Evolutionary conservation across 30 jellyfish, hydroid and myxozoan genomes (phyloP), one percentile per base, ranked within the genome.

Genomic region (Clytia hemisphaerica): DNA sequence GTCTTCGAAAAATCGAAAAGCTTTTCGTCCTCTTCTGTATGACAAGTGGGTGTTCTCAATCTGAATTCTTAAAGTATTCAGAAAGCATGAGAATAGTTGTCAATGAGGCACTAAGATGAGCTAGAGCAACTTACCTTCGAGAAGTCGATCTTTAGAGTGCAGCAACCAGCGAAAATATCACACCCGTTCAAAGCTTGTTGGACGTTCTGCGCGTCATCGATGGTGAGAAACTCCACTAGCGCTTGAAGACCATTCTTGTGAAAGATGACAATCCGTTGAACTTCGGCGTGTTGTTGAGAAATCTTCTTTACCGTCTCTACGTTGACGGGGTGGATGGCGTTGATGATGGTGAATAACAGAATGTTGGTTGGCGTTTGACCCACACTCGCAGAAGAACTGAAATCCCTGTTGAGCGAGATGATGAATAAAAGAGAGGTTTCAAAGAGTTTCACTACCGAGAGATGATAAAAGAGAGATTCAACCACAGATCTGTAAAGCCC

Each of bases 161-260:
- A 88, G 75, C 97, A 88, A 21, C 97, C 97, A 37, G 94, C 93
- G 45, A 79, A 88, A n/a, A 88, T 80, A 53, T 88, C 97, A 34
- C 97, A 58, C 35, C 97, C 77, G 63, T 79, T 88, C 18, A 88
- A 75, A 4, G 94, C 85, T 54, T 69, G 76, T 53, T 73, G 79
- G 1, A 75, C 88, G 22, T 73, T 34, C 70, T 79, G 97, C 16
- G 97, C 97, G 7, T 79, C 93, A 27, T 88, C 97, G 24, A 82
- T 79, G 4, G 97, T 53, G 40, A 78, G 71, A 64, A 88, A 89
- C 73, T 89, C 98, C 26, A 74, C 98, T n/a, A 89, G 82, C 16
- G 94, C 98, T 63, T 89, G 98, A 47, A 89, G 90, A 26, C 98
- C 98, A 72, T 89, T 89, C 62, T 89, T 89, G 71, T 89, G 98